Evolutionary conservation across 2,113 vertebrate species (phyloP), one percentile per base, ranked within the genome.

Genomic region (Hemibagrus wyckioides): DNA sequence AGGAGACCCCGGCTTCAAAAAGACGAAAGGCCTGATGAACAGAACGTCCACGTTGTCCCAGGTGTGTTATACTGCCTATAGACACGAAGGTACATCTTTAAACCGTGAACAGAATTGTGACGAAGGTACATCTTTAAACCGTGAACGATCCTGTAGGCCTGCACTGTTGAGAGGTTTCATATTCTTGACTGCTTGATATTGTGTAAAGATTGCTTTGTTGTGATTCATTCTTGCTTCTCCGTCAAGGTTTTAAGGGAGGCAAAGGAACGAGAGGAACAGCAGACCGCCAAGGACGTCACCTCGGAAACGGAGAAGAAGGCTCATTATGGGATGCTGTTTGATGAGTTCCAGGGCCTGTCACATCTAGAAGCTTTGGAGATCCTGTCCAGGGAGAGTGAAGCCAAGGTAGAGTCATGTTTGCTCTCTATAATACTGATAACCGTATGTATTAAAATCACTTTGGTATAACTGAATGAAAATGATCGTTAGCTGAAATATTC

Each of bases 351-450:
- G 93, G 98, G 98, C 86, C 95, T 99, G 92, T 96, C 98, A 0
- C 97, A 99, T 94, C 95, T 99, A 50, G 98, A 99, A 93, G 98
- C 98, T 85, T 95, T 99, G 92, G 98, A 99, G 95, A 97, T 99
- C 92, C 95, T 99, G 93, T 99, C 98, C 56, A 94, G 94, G 91
- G 97, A 99, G 92, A 99, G 98, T 89, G 97, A 99, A 92, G 94
- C 96, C 52, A 99, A 99, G 97, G 98, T 99, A 94, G 1, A 28
- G 41, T 3, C 2, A 8, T 1, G 5, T 44, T 21, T 13, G 69
- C 39, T 73, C 69, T 44, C 23, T 25, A 44, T 41, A 44, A 73
- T 1, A 13, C 67, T 0, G 30, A 9, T 39, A 69, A 69, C 17
- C 67, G 9, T 6, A 28, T 28, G 25, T 23, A 61, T 25, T 28